Percentiles rank a stretch among this genome's conserved stretches.
Conservation (phyloP, 1,140 invertebrate species). For the Euura saliciscinereae region DNA sequence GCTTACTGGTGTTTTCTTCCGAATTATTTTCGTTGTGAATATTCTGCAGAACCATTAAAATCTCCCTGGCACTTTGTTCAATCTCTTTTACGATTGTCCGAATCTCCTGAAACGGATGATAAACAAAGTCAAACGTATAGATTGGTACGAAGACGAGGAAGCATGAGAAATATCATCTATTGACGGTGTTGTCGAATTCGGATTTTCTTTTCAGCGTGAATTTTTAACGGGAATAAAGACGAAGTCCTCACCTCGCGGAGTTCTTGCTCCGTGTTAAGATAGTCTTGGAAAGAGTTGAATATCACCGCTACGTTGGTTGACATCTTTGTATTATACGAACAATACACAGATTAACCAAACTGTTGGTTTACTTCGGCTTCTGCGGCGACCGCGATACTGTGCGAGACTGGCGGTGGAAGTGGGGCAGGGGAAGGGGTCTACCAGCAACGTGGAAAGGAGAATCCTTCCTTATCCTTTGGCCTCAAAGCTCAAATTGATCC, state of each 20-base stretch:
- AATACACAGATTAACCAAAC: too few relatives aligned
- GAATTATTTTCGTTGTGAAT: conserved; percentile 69
- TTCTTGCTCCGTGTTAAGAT: conserved; percentile 69
- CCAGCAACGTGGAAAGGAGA: too few relatives aligned
- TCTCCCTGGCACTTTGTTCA: conserved; percentile 72
- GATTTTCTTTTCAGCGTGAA: too few relatives aligned
- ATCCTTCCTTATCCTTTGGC: too few relatives aligned
- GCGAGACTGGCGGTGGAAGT: too few relatives aligned
- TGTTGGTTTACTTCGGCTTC: too few relatives aligned
- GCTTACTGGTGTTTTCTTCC: conserved; percentile 61
- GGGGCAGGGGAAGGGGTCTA: too few relatives aligned
- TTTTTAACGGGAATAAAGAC: not conserved
- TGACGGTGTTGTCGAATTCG: conserved; percentile 6
- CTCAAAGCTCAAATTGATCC: too few relatives aligned
- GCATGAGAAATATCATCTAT: too few relatives aligned
- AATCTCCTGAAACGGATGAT: conserved; percentile 66
- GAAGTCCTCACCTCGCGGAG: conserved; percentile 62
- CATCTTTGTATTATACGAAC: conserved; percentile 29
- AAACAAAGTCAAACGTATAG: not conserved
- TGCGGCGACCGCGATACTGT: too few relatives aligned
- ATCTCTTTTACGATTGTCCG: conserved; percentile 70
- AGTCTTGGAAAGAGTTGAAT: conserved; percentile 69
- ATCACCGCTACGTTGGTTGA: conserved; percentile 52
- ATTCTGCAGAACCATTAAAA: conserved; percentile 71
- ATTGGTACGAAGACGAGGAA: too few relatives aligned